phyloP scores from a whole-genome alignment of 2,888 invertebrate genomes.

The Caenorhabditis sulstoni region DNA sequence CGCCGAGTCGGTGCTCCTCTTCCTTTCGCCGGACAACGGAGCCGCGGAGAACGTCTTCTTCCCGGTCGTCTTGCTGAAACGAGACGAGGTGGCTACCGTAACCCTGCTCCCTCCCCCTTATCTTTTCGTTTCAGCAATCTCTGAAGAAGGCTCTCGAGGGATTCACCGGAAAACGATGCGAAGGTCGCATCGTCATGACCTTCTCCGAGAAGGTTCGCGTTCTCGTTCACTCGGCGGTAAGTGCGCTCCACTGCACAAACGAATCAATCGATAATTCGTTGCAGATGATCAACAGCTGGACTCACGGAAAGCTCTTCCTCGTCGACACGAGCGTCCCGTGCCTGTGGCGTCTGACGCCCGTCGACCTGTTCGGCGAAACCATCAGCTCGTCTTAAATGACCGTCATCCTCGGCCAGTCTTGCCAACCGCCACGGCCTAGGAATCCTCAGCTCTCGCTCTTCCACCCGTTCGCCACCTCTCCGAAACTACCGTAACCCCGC shows the following conservation, averaged over 20 bases:
- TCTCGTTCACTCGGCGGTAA: slow-evolving; percentile 48
- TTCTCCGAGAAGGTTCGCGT: slow-evolving; percentile 40
- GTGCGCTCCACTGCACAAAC: slow-evolving; percentile 1
- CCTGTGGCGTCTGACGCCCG: slow-evolving; percentile 51
- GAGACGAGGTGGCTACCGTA: slow-evolving; percentile 25
- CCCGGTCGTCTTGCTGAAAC: slow-evolving; percentile 26
- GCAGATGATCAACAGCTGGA: slow-evolving; percentile 39
- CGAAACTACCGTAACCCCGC: slow-evolving; percentile 8
- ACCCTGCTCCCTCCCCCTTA: too few relatives aligned
- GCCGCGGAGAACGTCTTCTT: slow-evolving; percentile 39
- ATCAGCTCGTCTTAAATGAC: slow-evolving; percentile 4
- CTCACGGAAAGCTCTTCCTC: slow-evolving; percentile 41
- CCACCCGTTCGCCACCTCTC: neutral
- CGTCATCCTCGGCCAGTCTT: too few relatives aligned
- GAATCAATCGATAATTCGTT: neutral
- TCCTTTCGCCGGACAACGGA: slow-evolving; percentile 28
- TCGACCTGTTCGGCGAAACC: slow-evolving; percentile 32
- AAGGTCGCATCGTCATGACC: slow-evolving; percentile 13
- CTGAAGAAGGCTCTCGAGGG: slow-evolving; percentile 22
- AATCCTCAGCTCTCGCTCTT: neutral
- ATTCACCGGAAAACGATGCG: slow-evolving; percentile 42
- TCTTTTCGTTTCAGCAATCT: slow-evolving; percentile 23
- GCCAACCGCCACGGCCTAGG: too few relatives aligned
- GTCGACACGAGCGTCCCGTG: slow-evolving; percentile 20
- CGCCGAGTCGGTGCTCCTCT: slow-evolving; percentile 24